Percentiles rank a stretch among this genome's conserved stretches.
phyloP scores from a whole-genome alignment of 23 tunicate species.

The Trididemnum miniatum region DNA sequence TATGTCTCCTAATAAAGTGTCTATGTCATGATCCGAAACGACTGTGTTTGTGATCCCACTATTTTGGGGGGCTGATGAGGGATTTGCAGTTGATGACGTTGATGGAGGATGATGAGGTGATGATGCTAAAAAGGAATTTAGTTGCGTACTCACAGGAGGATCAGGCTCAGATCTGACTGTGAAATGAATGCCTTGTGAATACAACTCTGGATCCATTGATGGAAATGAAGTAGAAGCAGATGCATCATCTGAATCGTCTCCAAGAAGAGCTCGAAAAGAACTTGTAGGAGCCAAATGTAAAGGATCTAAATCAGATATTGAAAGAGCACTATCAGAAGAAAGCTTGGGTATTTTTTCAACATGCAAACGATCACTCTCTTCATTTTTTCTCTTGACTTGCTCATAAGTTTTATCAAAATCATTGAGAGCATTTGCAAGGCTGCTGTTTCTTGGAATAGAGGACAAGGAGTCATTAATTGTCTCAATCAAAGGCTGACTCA shows the following conservation, averaged over 20 bases:
- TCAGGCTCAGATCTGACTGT: not conserved
- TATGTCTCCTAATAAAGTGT: not conserved
- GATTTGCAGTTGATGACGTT: not conserved
- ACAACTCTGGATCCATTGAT: not conserved
- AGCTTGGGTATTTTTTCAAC: not conserved
- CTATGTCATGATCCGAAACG: not conserved
- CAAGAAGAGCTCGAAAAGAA: constrained; percentile 32
- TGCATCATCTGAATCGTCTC: constrained; percentile 20
- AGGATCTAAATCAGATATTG: not conserved
- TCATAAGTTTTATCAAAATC: constrained; percentile 54
- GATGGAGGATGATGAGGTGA: not conserved
- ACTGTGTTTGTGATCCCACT: not conserved
- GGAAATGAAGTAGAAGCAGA: not conserved
- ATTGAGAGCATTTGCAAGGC: constrained; percentile 55
- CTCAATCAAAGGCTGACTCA: constrained; percentile 14
- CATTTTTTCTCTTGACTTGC: constrained; percentile 47
- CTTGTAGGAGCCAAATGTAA: not conserved
- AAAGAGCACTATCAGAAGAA: not conserved
- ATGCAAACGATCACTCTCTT: constrained; percentile 24
- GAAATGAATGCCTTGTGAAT: not conserved
- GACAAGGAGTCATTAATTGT: constrained; percentile 13
- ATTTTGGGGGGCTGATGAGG: not conserved
- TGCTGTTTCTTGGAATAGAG: constrained; percentile 52
- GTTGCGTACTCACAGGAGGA: not conserved
- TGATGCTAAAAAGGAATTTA: not conserved